phyloP scores from a whole-genome alignment of 2,797 vertebrate genomes.

The Pristis pectinata region DNA sequence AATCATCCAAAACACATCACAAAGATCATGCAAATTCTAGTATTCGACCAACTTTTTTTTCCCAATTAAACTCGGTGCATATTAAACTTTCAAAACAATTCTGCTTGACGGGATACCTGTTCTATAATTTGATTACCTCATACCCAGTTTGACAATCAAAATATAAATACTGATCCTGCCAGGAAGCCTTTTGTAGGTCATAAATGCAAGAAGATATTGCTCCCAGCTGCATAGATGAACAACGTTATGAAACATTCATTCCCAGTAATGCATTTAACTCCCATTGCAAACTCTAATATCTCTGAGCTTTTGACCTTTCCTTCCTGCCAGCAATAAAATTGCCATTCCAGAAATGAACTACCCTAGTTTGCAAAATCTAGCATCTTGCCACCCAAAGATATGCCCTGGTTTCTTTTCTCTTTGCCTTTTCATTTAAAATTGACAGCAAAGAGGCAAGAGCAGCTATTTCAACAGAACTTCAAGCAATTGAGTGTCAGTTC shows the following conservation, averaged over 20 bases:
- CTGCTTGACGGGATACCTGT: background rate
- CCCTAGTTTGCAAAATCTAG: background rate
- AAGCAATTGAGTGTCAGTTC: background rate
- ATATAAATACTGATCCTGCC: background rate
- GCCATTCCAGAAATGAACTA: background rate
- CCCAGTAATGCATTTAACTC: background rate
- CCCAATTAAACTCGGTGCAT: background rate
- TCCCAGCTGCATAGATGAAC: background rate
- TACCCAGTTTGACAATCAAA: background rate
- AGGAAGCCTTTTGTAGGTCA: background rate
- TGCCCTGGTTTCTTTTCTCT: background rate
- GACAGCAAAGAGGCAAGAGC: background rate
- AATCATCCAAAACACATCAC: background rate
- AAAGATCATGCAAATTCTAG: background rate
- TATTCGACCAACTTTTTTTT: background rate
- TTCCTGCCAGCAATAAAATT: conserved; percentile 49
- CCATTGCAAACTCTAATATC: conserved; percentile 42
- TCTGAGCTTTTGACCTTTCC: conserved; percentile 47
- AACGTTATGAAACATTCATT: conserved; percentile 3
- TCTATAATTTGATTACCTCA: background rate
- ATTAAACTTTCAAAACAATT: background rate
- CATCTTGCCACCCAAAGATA: background rate
- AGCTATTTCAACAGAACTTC: background rate
- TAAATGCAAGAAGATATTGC: conserved; percentile 15
- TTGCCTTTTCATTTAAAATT: background rate